Base-by-base conservation (phyloP, 2,888 invertebrate species). In the Dascillus cervinus region DNA sequence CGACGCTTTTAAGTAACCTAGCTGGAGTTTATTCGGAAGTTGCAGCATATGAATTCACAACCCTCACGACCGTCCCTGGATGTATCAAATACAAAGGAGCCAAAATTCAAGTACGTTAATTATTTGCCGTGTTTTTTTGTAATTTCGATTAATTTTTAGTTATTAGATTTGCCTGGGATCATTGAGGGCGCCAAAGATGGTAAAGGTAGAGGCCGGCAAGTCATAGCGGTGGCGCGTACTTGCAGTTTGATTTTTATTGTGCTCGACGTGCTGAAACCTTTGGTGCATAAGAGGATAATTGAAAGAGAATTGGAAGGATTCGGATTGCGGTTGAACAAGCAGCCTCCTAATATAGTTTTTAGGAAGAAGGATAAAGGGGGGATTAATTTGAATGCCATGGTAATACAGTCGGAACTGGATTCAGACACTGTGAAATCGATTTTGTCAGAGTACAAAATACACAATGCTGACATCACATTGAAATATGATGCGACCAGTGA, bases 1-100 rank as follows among this genome's bases (percentile, higher is more conserved):
- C 97, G 0, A 99, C 98, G 0, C 66, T 99, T 28, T 71, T 99
- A 8, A 95, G 90, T 45, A 99, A 92, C 51, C 66, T 99, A 43
- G 97, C 98, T n/a, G 98, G 98, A 8, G 98, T 99, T 5, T 98
- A 98, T 63, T 97, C 97, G 0, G 98, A 99, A 70, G 97, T 97
- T 3, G 98, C 97, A 15, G 96, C 97, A 0, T 98, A 98, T 62
- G 98, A 98, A 69, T 99, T 99, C 67, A 99, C 98, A 43, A 99
- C 98, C 0, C 75, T 99, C 3, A 99, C 98, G 1, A 98, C 98
- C 4, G 98, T 99, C 6, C 98, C 98, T 0, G 98, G 98, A 9
- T 98, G 98, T 60, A 96, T 97, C 51, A 92, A 91, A 68, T 94
- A 92, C 63, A 97, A 99, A 68, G 98, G 97, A 45, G 98, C 97